phyloP scores from a whole-genome alignment of 2,113 vertebrate genomes.

The Dicrurus megarhynchus region DNA sequence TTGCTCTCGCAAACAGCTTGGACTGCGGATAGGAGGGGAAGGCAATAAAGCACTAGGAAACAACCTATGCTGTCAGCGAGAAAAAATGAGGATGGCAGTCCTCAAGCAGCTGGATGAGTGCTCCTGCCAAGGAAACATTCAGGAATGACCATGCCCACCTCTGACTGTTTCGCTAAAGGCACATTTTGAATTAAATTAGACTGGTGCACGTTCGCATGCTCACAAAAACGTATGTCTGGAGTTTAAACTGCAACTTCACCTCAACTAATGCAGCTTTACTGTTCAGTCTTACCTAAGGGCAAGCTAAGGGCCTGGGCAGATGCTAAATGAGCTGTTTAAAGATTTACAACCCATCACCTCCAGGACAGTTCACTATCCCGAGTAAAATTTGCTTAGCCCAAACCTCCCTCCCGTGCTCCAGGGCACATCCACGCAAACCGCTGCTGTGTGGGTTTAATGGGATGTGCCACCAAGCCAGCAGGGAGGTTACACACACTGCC shows the following conservation, averaged over 20 bases:
- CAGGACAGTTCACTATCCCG: neutral
- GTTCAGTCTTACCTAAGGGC: neutral
- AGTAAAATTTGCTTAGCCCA: neutral
- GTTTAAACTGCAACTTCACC: neutral
- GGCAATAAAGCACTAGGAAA: neutral
- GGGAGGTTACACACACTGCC: rapidly evolving
- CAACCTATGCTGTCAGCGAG: neutral
- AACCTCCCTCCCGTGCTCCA: neutral
- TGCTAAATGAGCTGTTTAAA: neutral
- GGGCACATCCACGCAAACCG: neutral
- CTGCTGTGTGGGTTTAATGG: neutral
- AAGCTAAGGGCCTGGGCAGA: neutral
- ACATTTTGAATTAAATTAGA: neutral
- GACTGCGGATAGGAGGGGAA: neutral
- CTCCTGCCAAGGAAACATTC: neutral
- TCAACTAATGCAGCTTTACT: neutral
- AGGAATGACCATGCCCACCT: neutral
- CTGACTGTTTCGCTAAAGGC: neutral
- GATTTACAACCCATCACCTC: neutral
- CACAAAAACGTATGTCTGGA: rapidly evolving
- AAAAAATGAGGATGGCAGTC: neutral
- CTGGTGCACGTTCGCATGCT: rapidly evolving
- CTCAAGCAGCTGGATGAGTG: neutral
- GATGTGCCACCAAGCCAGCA: neutral
- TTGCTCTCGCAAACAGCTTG: neutral